Conservation (phyloP, 2,113 vertebrate genomes). For the Gallinago jamesoni region DNA sequence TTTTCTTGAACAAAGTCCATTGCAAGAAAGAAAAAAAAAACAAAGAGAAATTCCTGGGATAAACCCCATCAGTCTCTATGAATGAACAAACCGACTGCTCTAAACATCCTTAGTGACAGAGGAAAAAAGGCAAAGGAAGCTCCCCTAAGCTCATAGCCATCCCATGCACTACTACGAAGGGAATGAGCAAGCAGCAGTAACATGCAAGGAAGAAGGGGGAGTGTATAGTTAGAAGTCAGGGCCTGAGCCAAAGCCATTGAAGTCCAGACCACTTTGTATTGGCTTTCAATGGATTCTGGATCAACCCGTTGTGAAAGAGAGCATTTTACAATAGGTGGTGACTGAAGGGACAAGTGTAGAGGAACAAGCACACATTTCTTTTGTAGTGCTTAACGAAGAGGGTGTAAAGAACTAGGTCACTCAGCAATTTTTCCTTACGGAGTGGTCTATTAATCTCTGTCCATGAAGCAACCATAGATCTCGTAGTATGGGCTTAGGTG, state of each 20-base stretch:
- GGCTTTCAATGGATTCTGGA: constrained; percentile 51
- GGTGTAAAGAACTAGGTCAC: constrained; percentile 44
- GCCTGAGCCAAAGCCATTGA: constrained; percentile 44
- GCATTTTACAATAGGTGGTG: not conserved
- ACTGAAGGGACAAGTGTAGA: constrained; percentile 27
- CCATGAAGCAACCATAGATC: constrained; percentile 67
- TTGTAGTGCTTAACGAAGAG: constrained; percentile 42
- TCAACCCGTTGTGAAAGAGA: not conserved
- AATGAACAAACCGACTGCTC: not conserved
- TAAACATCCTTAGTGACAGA: not conserved
- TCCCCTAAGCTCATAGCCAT: not conserved
- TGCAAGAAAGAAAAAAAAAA: not conserved
- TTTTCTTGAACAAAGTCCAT: not conserved
- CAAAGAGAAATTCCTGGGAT: not conserved
- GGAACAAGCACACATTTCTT: not conserved
- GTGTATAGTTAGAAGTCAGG: not conserved
- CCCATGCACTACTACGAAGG: constrained; percentile 15
- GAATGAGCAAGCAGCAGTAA: constrained; percentile 29
- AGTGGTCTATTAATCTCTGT: constrained; percentile 62
- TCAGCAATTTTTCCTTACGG: constrained; percentile 48
- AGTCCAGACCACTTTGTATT: constrained; percentile 16
- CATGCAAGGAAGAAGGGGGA: constrained; percentile 44
- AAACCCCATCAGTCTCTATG: not conserved
- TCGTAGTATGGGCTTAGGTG: constrained; percentile 60
- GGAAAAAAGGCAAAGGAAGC: not conserved